Conservation (phyloP, 2,888 invertebrate genomes). For the Phytoseiulus persimilis region DNA sequence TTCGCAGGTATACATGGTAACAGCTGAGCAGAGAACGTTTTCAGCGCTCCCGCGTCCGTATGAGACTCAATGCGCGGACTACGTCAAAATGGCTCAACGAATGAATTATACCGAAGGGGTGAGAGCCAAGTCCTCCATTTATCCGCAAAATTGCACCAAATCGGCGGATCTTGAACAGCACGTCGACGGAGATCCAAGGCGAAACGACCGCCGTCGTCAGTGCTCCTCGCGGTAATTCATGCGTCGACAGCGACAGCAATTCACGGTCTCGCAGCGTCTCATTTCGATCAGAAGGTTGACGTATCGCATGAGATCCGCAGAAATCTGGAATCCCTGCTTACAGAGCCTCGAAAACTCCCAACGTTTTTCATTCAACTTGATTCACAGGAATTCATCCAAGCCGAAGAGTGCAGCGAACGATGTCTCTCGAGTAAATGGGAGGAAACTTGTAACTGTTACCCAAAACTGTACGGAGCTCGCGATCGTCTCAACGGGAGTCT, state of each 20-base stretch:
- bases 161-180: too few relatives aligned
- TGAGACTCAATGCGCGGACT: conserved; percentile 18
- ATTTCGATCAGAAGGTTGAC: too few relatives aligned
- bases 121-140: neutral
- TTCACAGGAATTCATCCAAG: conserved; percentile 13
- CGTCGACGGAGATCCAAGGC: too few relatives aligned
- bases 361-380: neutral
- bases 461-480: conserved; percentile 32
- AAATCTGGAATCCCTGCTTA: too few relatives aligned
- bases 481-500: conserved; percentile 34
- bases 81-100: neutral
- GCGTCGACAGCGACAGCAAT: too few relatives aligned
- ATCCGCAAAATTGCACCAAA: neutral
- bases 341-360: too few relatives aligned
- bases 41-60: neutral
- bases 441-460: conserved; percentile 14
- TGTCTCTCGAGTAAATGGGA: conserved; percentile 20
- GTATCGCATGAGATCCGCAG: too few relatives aligned
- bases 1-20: conserved; percentile 23
- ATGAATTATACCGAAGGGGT: conserved; percentile 33
- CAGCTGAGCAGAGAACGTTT: conserved; percentile 14
- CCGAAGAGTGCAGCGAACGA: conserved; percentile 25
- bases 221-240: too few relatives aligned
- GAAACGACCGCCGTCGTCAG: too few relatives aligned
- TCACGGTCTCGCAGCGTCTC: too few relatives aligned